phyloP scores from a whole-genome alignment of 2,888 invertebrate genomes.

The Hyposoter dolosus region DNA sequence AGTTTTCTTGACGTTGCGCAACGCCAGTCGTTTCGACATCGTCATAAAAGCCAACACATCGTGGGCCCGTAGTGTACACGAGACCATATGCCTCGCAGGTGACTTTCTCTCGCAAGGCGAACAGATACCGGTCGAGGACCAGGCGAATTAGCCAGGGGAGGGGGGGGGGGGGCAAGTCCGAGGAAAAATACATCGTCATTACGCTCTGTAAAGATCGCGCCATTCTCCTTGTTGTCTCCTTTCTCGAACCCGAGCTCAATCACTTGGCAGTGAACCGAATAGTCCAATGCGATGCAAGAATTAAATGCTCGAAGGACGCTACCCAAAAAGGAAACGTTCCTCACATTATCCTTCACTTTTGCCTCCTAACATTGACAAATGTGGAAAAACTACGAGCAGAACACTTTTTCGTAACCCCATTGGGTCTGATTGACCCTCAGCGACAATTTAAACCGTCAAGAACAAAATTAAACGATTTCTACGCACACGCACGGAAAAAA shows the following conservation, averaged over 20 bases:
- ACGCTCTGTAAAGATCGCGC: conserved; percentile 35
- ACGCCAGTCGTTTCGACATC: conserved; percentile 40
- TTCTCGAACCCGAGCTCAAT: conserved; percentile 63
- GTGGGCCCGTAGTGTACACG: conserved; percentile 4
- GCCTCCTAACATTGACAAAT: conserved; percentile 1
- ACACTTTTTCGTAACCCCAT: neutral
- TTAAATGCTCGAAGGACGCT: conserved; percentile 41
- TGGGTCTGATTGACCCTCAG: neutral
- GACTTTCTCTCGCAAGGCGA: conserved; percentile 71
- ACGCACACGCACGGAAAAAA: neutral
- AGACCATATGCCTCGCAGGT: conserved; percentile 63
- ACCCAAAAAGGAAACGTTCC: conserved; percentile 7
- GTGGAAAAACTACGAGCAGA: neutral
- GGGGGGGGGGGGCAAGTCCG: conserved; percentile 37
- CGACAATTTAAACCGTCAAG: neutral
- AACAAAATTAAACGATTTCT: neutral
- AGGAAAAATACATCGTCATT: conserved; percentile 55
- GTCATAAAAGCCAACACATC: conserved; percentile 33
- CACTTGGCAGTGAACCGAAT: conserved; percentile 76
- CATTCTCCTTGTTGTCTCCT: conserved; percentile 67
- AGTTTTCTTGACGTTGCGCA: conserved; percentile 47
- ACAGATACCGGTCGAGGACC: conserved; percentile 65
- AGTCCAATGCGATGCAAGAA: conserved; percentile 31
- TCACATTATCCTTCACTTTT: conserved; percentile 7
- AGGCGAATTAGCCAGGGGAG: conserved; percentile 19